These are phyloP conservation scores for Coleophora flavipennella DNA, from an alignment of 2,888 invertebrate genomes.

Conservation along the genomic window DNA sequence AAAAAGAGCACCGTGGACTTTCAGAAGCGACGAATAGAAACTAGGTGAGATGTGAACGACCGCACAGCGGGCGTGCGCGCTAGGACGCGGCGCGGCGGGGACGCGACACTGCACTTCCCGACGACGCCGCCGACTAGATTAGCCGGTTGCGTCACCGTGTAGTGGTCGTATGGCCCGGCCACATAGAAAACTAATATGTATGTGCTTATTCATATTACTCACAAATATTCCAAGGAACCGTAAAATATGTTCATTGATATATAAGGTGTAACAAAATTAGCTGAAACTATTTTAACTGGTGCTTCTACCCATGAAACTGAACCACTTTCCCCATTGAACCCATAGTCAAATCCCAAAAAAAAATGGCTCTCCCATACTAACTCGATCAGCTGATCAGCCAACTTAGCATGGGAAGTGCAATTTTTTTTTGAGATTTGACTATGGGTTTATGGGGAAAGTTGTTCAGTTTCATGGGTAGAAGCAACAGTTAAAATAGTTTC, in stretches of 20 bases:
- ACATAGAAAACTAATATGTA: constrained; percentile 41
- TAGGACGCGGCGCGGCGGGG: constrained; percentile 62
- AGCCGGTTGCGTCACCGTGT: constrained; percentile 67
- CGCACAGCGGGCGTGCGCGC: constrained; percentile 58
- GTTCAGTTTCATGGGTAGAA: too few species aligned
- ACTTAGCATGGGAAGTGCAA: too few species aligned
- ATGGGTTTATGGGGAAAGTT: too few species aligned
- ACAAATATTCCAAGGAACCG: not conserved
- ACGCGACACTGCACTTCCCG: constrained; percentile 73
- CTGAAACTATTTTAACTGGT: too few species aligned
- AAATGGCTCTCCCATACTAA: too few species aligned
- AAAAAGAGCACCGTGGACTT: constrained; percentile 55
- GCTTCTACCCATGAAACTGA: too few species aligned
- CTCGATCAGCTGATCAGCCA: too few species aligned
- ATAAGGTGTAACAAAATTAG: too few species aligned
- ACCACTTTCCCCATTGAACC: too few species aligned
- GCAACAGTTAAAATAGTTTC: too few species aligned
- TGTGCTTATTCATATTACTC: constrained; percentile 2
- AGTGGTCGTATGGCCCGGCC: constrained; percentile 42
- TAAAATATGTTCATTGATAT: not conserved
- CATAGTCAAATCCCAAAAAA: too few species aligned
- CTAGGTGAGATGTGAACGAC: constrained; percentile 72
- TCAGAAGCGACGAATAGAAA: constrained; percentile 64
- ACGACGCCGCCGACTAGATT: constrained; percentile 70
- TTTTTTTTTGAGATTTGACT: too few species aligned